These are phyloP conservation scores for Oryzias javanicus DNA, from an alignment of 2,113 vertebrate species.

Conservation along the genomic window DNA sequence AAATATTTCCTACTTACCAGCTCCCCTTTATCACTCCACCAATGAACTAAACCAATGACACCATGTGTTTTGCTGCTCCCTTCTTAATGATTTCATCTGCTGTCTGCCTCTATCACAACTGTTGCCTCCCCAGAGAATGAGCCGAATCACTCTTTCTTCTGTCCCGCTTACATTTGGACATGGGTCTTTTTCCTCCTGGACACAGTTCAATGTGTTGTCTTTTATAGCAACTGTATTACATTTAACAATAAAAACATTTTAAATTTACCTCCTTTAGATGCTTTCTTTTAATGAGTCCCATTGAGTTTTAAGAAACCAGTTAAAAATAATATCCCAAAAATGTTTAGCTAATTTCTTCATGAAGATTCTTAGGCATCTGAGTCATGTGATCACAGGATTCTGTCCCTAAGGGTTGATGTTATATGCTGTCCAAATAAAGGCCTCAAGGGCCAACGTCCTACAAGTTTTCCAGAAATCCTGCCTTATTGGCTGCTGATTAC, in stretches of 20 bases:
- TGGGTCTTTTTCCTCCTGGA: constrained; percentile 24
- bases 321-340: neutral
- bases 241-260: constrained; percentile 97
- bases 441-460: no score
- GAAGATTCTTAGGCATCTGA: no score
- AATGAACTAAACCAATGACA: constrained; percentile 57
- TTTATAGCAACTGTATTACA: constrained; percentile 94
- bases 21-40: constrained; percentile 19
- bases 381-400: no score
- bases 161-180: constrained; percentile 30
- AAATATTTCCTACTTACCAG: constrained; percentile 26
- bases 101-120: constrained; percentile 50
- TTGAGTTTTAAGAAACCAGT: neutral
- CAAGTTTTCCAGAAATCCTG: no score
- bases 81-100: constrained; percentile 18
- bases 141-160: constrained; percentile 32
- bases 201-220: constrained; percentile 81
- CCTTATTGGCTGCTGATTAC: no score
- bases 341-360: no score
- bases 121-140: constrained; percentile 53
- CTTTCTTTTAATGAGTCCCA: neutral
- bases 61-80: constrained; percentile 54
- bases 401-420: no score
- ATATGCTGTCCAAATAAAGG: neutral
- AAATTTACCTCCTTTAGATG: constrained; percentile 40